Conservation (phyloP, 2,888 invertebrate genomes). For the Acanthopleura granulata region DNA sequence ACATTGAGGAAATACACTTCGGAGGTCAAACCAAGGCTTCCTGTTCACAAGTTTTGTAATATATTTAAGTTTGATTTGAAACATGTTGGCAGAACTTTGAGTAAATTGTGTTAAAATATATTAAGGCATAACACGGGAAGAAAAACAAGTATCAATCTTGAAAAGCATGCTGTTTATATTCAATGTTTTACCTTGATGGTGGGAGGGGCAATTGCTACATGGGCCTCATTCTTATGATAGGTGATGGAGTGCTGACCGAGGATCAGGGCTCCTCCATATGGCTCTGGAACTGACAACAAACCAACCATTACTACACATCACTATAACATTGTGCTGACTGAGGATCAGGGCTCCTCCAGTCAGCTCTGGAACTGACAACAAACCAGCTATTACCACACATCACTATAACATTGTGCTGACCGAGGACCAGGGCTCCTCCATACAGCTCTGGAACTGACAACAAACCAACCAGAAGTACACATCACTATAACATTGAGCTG, state of each 20-base stretch:
- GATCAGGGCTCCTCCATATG: conserved; percentile 93
- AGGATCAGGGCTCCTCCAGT: conserved; percentile 95
- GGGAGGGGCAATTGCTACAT: conserved; percentile 87
- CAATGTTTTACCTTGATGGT: conserved; percentile 82
- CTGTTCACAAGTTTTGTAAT: too few species aligned
- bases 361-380: conserved; percentile 86
- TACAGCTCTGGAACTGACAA: conserved; percentile 89
- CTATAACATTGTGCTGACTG: conserved; percentile 76
- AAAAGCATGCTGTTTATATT: too few species aligned
- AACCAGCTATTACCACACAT: too few species aligned
- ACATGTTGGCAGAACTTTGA: too few species aligned
- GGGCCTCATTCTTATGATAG: conserved; percentile 89
- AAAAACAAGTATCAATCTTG: too few species aligned
- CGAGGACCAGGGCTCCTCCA: conserved; percentile 95
- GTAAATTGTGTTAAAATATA: too few species aligned
- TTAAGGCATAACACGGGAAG: too few species aligned
- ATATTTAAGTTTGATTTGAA: too few species aligned
- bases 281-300: conserved; percentile 83
- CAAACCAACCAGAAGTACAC: too few species aligned
- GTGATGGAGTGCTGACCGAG: conserved; percentile 98
- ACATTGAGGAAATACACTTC: background rate
- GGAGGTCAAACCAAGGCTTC: background rate
- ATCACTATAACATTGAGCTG: conserved; percentile 70
- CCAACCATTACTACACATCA: too few species aligned
- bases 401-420: conserved; percentile 73